phyloP scores from a whole-genome alignment of 2,797 vertebrate species.

The Rhynchotus rufescens region DNA sequence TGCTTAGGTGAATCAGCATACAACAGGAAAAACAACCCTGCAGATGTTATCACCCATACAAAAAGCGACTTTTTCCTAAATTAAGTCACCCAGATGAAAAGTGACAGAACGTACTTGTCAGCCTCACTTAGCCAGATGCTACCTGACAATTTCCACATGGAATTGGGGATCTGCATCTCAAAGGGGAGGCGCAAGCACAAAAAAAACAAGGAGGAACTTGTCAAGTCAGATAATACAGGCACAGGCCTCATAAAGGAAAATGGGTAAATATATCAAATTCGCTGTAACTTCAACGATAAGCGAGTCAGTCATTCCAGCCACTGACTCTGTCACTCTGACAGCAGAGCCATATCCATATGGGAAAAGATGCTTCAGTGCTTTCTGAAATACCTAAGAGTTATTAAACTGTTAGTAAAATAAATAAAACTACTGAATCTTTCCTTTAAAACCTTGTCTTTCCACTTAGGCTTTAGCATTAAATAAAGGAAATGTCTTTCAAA shows the following conservation, averaged over 20 bases:
- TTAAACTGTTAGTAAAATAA: neutral
- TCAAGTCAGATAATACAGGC: neutral
- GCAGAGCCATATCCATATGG: neutral
- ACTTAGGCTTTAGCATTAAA: neutral
- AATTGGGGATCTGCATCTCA: neutral
- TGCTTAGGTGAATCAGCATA: neutral
- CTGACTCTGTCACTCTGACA: neutral
- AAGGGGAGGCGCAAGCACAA: neutral
- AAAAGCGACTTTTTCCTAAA: neutral
- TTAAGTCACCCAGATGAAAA: neutral
- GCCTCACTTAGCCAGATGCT: constrained; percentile 18
- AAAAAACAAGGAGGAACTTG: neutral
- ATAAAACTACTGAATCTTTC: neutral
- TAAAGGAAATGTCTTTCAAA: constrained; percentile 4
- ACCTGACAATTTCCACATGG: constrained; percentile 38
- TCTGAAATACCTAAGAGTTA: neutral
- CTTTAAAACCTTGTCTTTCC: neutral
- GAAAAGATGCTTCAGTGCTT: neutral
- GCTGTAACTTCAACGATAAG: neutral
- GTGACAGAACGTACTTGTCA: constrained; percentile 15
- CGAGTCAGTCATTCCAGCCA: neutral
- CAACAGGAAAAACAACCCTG: neutral
- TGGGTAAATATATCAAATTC: neutral
- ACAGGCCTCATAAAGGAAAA: neutral
- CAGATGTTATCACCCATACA: neutral